These are phyloP conservation scores for Trissoscelio sp. DNA, from an alignment of 2,888 invertebrate species.

Conservation along the genomic window DNA sequence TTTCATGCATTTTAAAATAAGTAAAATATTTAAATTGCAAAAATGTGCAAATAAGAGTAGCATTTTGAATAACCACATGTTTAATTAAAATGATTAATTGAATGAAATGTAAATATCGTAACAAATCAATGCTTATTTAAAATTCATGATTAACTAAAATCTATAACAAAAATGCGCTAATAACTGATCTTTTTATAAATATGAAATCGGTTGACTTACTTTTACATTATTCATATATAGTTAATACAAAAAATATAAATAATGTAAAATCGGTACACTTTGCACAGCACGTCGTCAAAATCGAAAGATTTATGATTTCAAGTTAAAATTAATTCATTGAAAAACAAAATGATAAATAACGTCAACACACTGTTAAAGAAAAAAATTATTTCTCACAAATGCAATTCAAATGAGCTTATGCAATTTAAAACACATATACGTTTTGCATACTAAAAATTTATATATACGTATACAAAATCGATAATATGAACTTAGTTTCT, in stretches of 20 bases:
- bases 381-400: constrained; percentile 50
- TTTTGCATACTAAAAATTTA: constrained; percentile 60
- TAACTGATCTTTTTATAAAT: no score
- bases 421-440: constrained; percentile 53
- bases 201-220: no score
- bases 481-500: constrained; percentile 57
- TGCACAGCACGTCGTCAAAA: constrained; percentile 14
- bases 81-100: constrained; percentile 43
- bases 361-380: constrained; percentile 24
- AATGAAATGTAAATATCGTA: constrained; percentile 43
- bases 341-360: constrained; percentile 58
- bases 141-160: constrained; percentile 25
- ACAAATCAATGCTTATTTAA: constrained; percentile 39
- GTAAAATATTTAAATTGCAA: constrained; percentile 28
- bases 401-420: constrained; percentile 61
- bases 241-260: constrained; percentile 26
- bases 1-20: constrained; percentile 40
- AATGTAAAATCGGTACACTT: constrained; percentile 9
- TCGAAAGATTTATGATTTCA: constrained; percentile 28
- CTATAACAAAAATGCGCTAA: neutral
- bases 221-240: neutral
- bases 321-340: constrained; percentile 53
- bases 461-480: constrained; percentile 51
- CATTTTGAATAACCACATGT: constrained; percentile 30
- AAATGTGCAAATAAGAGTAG: constrained; percentile 15